Conservation (phyloP, 2,797 vertebrate species). For the Oryzias dopingdopingensis region DNA sequence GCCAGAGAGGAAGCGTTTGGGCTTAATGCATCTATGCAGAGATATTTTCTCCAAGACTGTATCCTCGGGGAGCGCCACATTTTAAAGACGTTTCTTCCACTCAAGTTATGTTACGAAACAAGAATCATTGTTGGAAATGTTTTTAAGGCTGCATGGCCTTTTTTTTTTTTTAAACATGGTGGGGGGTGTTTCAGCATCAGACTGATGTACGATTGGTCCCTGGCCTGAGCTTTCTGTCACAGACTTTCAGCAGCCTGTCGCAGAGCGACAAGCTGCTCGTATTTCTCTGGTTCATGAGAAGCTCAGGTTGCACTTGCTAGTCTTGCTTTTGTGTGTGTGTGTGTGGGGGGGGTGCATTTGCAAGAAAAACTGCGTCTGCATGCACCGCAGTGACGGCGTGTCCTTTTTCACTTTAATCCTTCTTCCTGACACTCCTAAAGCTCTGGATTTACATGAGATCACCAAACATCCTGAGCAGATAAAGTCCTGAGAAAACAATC, state of each 20-base stretch:
- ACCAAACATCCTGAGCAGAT: not conserved
- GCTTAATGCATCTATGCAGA: constrained; percentile 28
- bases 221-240: constrained; percentile 57
- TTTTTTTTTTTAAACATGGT: constrained; percentile 26
- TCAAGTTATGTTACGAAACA: constrained; percentile 12
- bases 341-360: no score
- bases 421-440: constrained; percentile 2
- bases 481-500: not conserved
- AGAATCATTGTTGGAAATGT: constrained; percentile 22
- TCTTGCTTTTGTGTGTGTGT: constrained; percentile 18
- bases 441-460: constrained; percentile 1
- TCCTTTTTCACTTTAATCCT: not conserved
- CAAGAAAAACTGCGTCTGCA: no score
- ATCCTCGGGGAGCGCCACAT: constrained; percentile 29
- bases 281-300: constrained; percentile 64
- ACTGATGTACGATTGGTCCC: constrained; percentile 56
- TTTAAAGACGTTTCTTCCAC: constrained; percentile 29
- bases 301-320: constrained; percentile 59
- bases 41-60: constrained; percentile 40
- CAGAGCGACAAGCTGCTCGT: constrained; percentile 39
- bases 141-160: constrained; percentile 1
- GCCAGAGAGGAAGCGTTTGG: constrained; percentile 43
- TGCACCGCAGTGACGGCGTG: no score
- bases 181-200: constrained; percentile 47
- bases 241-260: constrained; percentile 70